Conservation (phyloP, 2,888 invertebrate species). For the Meliscaeva auricollis region DNA sequence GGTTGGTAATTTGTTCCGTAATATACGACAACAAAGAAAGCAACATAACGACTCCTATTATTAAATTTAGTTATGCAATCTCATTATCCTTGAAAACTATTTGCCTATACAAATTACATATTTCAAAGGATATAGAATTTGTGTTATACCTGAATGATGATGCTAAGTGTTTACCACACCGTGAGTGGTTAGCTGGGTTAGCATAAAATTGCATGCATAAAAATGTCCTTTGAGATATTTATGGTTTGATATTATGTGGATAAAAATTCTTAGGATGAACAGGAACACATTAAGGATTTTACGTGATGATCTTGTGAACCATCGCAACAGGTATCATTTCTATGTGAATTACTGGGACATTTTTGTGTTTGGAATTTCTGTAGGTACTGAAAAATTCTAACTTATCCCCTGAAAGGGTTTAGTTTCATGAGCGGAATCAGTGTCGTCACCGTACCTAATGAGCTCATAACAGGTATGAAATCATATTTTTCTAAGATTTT, state of each 20-base stretch:
- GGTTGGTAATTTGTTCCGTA: constrained; percentile 19
- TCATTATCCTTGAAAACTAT: constrained; percentile 47
- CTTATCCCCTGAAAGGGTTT: background rate
- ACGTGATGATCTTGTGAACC: constrained; percentile 27
- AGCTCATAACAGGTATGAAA: constrained; percentile 35
- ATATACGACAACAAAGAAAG: constrained; percentile 15
- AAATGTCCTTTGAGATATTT: background rate
- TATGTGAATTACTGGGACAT: too few relatives aligned
- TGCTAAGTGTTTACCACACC: background rate
- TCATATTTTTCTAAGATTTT: constrained; percentile 43
- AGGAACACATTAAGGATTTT: constrained; percentile 30
- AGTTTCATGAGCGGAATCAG: background rate
- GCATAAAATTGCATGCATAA: constrained; percentile 1
- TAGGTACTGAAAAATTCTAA: background rate
- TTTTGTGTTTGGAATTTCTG: background rate
- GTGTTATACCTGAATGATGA: constrained; percentile 43
- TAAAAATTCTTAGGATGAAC: constrained; percentile 14
- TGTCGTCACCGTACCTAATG: constrained; percentile 14
- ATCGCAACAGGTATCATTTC: constrained; percentile 45
- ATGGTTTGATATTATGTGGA: constrained; percentile 8
- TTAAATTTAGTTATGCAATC: constrained; percentile 48
- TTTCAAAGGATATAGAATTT: constrained; percentile 4
- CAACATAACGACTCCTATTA: constrained; percentile 34
- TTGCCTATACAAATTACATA: background rate
- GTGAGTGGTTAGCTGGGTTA: constrained; percentile 14